phyloP scores from a whole-genome alignment of 2,113 vertebrate species.

The Pagrus major region DNA sequence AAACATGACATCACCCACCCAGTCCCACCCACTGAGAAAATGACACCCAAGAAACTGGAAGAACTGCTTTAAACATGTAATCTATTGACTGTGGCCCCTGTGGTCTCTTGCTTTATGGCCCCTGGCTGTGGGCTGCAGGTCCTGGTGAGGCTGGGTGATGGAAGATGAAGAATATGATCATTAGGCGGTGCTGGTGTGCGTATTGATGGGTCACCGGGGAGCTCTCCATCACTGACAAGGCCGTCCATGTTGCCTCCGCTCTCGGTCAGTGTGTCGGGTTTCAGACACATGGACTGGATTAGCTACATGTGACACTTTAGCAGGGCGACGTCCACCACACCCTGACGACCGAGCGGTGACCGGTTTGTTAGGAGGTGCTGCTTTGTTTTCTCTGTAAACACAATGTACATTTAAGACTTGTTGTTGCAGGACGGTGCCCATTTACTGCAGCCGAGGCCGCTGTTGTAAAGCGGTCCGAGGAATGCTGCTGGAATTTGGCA shows the following conservation, averaged over 20 bases:
- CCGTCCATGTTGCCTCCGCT: slow-evolving; percentile 48
- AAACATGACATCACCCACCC: neutral
- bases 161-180: slow-evolving; percentile 38
- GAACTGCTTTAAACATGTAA: neutral
- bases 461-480: slow-evolving; percentile 69
- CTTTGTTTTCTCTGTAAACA: slow-evolving; percentile 84
- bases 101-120: slow-evolving; percentile 21
- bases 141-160: slow-evolving; percentile 14
- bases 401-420: slow-evolving; percentile 72
- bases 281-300: slow-evolving; percentile 82
- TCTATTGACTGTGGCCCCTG: slow-evolving; percentile 4
- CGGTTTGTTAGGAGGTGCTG: slow-evolving; percentile 44
- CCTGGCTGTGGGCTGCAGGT: slow-evolving; percentile 19
- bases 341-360: slow-evolving; percentile 48
- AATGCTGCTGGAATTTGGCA: slow-evolving; percentile 72
- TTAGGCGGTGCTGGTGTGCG: slow-evolving; percentile 43
- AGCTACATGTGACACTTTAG: slow-evolving; percentile 61
- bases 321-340: slow-evolving; percentile 55
- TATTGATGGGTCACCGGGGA: slow-evolving; percentile 70
- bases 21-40: neutral
- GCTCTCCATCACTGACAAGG: slow-evolving; percentile 68
- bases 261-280: slow-evolving; percentile 67
- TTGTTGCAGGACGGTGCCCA: slow-evolving; percentile 66
- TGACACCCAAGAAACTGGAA: neutral
- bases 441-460: slow-evolving; percentile 58